Percentiles rank a stretch among this genome's conserved stretches.
Evolutionary conservation across 2,113 vertebrate species (phyloP).

Genomic region (Muntiacus reevesi): DNA sequence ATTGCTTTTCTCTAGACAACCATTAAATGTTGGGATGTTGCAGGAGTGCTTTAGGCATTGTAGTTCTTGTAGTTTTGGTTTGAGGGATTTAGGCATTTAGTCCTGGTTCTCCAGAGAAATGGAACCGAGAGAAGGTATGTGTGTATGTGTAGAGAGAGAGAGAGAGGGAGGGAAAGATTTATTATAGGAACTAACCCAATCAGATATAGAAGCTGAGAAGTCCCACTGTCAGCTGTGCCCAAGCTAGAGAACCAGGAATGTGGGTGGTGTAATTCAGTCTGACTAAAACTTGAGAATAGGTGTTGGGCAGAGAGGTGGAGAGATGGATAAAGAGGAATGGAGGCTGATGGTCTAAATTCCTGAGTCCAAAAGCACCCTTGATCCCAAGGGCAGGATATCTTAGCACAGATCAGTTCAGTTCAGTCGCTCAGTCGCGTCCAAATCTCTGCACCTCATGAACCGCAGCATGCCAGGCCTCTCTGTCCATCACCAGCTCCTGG

Average conservation of each 20-base stretch:
- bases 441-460: background rate
- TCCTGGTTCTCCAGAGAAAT: background rate
- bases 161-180: background rate
- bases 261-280: background rate
- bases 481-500: background rate
- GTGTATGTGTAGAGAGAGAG: fast-evolving
- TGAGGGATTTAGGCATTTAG: background rate
- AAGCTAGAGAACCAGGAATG: background rate
- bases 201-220: background rate
- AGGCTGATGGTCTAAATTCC: background rate
- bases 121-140: background rate
- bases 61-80: background rate
- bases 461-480: background rate
- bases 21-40: background rate
- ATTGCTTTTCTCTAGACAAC: background rate
- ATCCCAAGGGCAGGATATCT: background rate
- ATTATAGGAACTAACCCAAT: background rate
- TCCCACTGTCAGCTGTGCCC: background rate
- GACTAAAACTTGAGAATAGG: background rate
- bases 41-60: background rate
- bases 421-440: fast-evolving
- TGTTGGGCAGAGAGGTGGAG: background rate
- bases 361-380: background rate
- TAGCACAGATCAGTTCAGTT: background rate
- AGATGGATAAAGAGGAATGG: background rate